phyloP scores from a whole-genome alignment of 2,888 invertebrate species.

The Leucophenga montana region DNA sequence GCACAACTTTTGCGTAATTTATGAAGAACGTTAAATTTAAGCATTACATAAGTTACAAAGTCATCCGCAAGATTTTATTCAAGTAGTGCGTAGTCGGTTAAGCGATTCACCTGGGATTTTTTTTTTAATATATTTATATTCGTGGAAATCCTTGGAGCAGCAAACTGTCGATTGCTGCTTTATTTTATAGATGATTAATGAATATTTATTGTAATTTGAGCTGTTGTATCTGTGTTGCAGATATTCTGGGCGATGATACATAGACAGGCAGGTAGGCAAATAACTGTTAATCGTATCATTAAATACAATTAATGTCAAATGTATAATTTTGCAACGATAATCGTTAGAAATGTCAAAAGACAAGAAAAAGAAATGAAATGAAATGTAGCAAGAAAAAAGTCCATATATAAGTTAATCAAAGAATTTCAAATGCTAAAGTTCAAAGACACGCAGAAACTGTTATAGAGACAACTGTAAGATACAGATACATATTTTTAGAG shows the following conservation, averaged over 20 bases:
- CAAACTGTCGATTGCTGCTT: slow-evolving; percentile 21
- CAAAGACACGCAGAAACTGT: slow-evolving; percentile 47
- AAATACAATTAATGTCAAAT: slow-evolving; percentile 61
- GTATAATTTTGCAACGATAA: slow-evolving; percentile 22
- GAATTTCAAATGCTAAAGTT: slow-evolving; percentile 54
- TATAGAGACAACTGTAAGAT: slow-evolving; percentile 20
- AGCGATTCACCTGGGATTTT: no score
- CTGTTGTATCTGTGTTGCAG: slow-evolving; percentile 37
- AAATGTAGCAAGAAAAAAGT: no score
- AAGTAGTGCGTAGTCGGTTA: no score
- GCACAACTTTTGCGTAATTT: slow-evolving; percentile 45
- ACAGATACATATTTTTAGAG: background rate
- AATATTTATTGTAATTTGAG: slow-evolving; percentile 37
- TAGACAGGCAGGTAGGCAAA: background rate
- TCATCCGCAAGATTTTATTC: background rate
- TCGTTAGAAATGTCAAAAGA: slow-evolving; percentile 1
- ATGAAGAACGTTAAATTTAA: slow-evolving; percentile 61
- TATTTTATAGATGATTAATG: slow-evolving; percentile 52
- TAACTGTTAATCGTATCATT: slow-evolving; percentile 61
- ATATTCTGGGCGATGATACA: no score
- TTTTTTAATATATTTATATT: no score
- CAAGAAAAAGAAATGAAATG: no score
- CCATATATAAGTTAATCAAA: slow-evolving; percentile 30
- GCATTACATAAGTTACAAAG: slow-evolving; percentile 58
- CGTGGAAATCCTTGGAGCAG: background rate